Evolutionary conservation across 2,113 vertebrate species (phyloP), one percentile per base, ranked within the genome.

Genomic region (Cyprinodon tularosa): DNA sequence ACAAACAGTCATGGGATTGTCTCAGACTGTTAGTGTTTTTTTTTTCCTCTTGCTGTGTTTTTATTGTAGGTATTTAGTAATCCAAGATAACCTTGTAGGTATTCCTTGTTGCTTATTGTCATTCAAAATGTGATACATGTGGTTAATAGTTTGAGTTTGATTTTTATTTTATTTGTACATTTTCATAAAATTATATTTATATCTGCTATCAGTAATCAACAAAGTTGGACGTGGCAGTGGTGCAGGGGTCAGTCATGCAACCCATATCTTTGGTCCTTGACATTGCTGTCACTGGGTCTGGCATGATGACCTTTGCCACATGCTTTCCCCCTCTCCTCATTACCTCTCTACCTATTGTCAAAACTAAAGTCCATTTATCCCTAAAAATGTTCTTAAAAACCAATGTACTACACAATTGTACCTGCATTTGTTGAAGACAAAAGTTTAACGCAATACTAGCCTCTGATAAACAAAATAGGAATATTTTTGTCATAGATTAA

Each of bases 1-100:
- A 17, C 12, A 64, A 76, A 80, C 64, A 80, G 29, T 29, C 37
- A 65, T 3, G 0, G 20, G 71, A 82, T 59, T 64, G 10, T 62
- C 5, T 74, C 10, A 71, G 37, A 69, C 12, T 72, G 65, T 59
- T 68, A 76, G 63, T 22, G 40, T 1, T 74, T 29, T 20, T 40
- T 4, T 45, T 63, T 29, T 29, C 29, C 9, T 11, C 63, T 45
- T 39, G 29, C 22, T 63, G 57, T 59, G 36, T 68, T 22, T 63
- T 72, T 12, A 72, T 15, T 73, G 39, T 36, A 13, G 29, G 38
- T 2, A 38, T 50, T 63, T 48, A 64, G 62, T 73, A 68, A 44
- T 20, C 12, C 73, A 12, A 47, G 66, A 11, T 11, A 38, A 38
- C 17, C 13, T 0, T 4, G 29, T 15, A n/a, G 6, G 2, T 29